These are phyloP conservation scores for Ormyrus pomaceus DNA, from an alignment of 2,888 invertebrate species.

Conservation along the genomic window DNA sequence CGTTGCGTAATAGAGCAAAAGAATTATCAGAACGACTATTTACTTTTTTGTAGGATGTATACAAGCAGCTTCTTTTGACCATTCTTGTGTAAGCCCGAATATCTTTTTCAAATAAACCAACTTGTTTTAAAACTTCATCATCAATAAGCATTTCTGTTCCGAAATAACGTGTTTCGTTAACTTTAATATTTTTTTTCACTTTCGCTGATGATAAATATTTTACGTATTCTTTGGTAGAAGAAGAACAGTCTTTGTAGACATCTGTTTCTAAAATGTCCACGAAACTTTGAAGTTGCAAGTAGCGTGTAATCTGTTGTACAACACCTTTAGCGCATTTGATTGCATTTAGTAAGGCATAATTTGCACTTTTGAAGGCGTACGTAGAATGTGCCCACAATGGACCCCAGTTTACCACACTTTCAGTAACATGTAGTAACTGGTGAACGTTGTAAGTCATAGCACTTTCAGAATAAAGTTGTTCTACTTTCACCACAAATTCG, in stretches of 20 bases:
- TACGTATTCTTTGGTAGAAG: no score
- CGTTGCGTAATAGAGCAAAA: no score
- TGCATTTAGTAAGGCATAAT: no score
- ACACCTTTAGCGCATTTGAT: no score
- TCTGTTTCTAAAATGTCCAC: neutral
- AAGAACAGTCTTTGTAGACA: neutral
- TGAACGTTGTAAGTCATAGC: neutral
- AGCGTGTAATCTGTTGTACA: neutral
- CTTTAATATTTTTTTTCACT: no score
- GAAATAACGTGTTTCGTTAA: no score
- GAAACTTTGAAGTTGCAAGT: neutral
- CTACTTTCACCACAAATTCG: neutral
- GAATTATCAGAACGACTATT: no score
- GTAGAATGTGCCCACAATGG: neutral
- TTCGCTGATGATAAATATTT: no score
- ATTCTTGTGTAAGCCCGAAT: neutral
- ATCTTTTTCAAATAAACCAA: neutral
- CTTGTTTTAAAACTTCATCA: neutral
- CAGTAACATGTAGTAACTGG: no score
- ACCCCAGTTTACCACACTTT: neutral
- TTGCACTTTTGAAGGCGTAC: no score
- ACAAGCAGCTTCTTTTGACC: neutral
- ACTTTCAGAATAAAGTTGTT: neutral
- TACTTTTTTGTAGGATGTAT: neutral
- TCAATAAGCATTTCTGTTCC: no score